A percentile compares a stretch with the other conserved stretches of the same genome.
Evolutionary conservation across 1,140 invertebrate genomes (phyloP).

Genomic region (Micrasema minimum): DNA sequence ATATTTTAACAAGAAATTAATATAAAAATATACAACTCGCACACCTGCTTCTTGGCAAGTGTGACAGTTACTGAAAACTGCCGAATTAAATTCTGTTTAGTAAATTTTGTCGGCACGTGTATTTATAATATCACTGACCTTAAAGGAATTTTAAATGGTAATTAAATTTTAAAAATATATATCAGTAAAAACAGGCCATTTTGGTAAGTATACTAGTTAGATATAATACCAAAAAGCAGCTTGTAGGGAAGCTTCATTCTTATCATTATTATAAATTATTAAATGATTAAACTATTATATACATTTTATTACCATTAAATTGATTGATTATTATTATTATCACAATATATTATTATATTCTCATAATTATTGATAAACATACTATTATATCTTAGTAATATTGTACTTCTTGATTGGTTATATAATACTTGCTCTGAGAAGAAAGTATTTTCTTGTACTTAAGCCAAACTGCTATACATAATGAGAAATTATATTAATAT

Average conservation of each 20-base stretch:
- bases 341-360: slow-evolving; percentile 53
- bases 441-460: slow-evolving; percentile 51
- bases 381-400: slow-evolving; percentile 54
- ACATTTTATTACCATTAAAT: slow-evolving; percentile 66
- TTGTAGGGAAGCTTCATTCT: slow-evolving; percentile 69
- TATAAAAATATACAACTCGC: slow-evolving; percentile 47
- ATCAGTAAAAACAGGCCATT: slow-evolving; percentile 63
- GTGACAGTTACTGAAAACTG: slow-evolving; percentile 47
- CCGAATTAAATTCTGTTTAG: slow-evolving; percentile 52
- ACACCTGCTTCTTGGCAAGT: slow-evolving; percentile 35
- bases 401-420: slow-evolving; percentile 54
- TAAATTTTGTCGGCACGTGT: slow-evolving; percentile 51
- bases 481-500: slow-evolving; percentile 53
- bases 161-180: slow-evolving; percentile 57
- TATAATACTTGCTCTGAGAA: slow-evolving; percentile 47
- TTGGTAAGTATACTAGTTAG: slow-evolving; percentile 68
- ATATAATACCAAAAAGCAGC: slow-evolving; percentile 66
- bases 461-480: slow-evolving; percentile 54
- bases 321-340: slow-evolving; percentile 61
- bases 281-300: slow-evolving; percentile 70
- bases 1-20: slow-evolving; percentile 53
- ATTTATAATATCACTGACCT: slow-evolving; percentile 62
- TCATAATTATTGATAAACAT: slow-evolving; percentile 54
- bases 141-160: slow-evolving; percentile 62
- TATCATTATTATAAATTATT: slow-evolving; percentile 69